Evolutionary conservation across 2,888 invertebrate genomes (phyloP), one percentile per base, ranked within the genome.

Genomic region (Aphodius granarius): DNA sequence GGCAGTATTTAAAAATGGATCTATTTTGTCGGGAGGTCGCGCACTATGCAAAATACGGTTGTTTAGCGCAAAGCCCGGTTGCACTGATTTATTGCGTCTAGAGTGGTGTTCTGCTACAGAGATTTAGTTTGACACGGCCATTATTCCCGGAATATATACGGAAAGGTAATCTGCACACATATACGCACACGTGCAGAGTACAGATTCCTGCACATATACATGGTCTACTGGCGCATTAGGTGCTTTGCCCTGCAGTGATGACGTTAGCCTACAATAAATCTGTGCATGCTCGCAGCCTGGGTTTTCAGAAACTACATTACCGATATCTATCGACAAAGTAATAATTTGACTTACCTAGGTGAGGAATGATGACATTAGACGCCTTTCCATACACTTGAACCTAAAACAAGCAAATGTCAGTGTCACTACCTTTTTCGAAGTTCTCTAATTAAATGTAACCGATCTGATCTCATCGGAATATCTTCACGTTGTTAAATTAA

Each of bases 1-100:
- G 43, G 72, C 62, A 74, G 77, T 74, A 75, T 77, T 77, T 77
- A 77, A 77, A 76, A 77, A 73, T 63, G 77, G 72, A 77, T 77
- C 74, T 77, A 75, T 75, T 77, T 74, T 66, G 62, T 22, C 74
- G 71, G 65, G 71, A 68, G 23, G 43, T 70, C 1, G 21, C 68
- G 21, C n/a, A 68, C 20, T 68, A 68, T 20, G 21, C 72, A 75
- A 75, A 75, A 73, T 21, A 65, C 65, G 73, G 73, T 71, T 74
- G 76, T 71, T 74, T 71, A 19, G 63, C 70, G 66, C 63, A 74
- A 74, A 76, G 72, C 73, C 20, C 22, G 43, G 1, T 6, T 68
- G 73, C 23, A 64, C 63, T 75, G 75, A 75, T 75, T 75, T 75
- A 75, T 75, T 68, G 64, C 68, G 68, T 68, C 68, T 68, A 68